Evolutionary conservation across 2,113 vertebrate species (phyloP).

Genomic region (Mirounga angustirostris): DNA sequence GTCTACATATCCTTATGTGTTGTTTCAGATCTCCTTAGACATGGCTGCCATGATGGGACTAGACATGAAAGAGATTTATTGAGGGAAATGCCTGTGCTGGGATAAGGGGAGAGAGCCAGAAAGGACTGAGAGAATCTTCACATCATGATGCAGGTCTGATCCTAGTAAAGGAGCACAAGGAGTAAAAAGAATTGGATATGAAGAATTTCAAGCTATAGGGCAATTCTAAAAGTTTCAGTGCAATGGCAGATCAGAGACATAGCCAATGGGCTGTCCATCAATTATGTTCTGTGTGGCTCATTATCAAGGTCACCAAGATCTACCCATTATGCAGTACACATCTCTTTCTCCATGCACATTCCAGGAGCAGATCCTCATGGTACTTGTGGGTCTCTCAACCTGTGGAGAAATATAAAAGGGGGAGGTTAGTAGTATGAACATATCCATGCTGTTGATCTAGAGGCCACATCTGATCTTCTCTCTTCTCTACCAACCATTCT

Average conservation of each 20-base stretch:
- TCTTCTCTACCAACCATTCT: neutral
- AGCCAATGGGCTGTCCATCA: neutral
- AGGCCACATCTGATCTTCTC: neutral
- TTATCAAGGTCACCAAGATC: neutral
- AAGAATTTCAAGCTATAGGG: neutral
- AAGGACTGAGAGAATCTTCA: neutral
- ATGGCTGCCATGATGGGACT: neutral
- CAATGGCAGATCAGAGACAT: neutral
- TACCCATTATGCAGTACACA: too few relatives aligned
- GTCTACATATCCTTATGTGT: neutral
- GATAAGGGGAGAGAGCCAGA: neutral
- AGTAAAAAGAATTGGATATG: neutral
- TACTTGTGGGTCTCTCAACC: neutral
- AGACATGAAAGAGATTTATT: neutral
- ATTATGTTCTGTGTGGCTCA: neutral
- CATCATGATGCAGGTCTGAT: neutral
- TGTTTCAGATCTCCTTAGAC: conserved; percentile 1
- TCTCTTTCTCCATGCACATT: neutral
- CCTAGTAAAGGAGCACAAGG: neutral
- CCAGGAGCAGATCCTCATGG: neutral
- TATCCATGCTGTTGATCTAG: neutral
- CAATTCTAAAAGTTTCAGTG: neutral
- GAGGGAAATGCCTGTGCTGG: neutral
- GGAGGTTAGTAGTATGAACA: neutral
- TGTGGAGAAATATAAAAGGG: neutral